Conservation (phyloP, 2,888 invertebrate genomes). For the Napeogenes inachia region DNA sequence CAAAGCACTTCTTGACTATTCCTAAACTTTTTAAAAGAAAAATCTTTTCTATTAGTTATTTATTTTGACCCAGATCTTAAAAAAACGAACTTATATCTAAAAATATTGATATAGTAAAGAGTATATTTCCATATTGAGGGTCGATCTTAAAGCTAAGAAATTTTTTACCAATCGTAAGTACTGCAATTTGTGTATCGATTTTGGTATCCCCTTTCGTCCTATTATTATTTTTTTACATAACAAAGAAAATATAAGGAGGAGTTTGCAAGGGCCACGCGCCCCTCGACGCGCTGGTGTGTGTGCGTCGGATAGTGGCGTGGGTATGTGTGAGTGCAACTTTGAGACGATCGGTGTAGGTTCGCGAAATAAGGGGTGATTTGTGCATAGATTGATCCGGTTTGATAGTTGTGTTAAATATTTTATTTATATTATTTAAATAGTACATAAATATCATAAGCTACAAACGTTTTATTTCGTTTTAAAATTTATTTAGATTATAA, state of each 20-base stretch:
- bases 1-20: too few species aligned
- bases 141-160: slow-evolving; percentile 12
- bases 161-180: slow-evolving; percentile 44
- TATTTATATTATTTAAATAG: slow-evolving; percentile 20
- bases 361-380: slow-evolving; percentile 68
- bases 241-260: slow-evolving; percentile 77
- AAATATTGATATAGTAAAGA: too few species aligned
- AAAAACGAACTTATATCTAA: too few species aligned
- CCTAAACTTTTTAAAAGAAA: too few species aligned
- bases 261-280: slow-evolving; percentile 68
- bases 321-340: slow-evolving; percentile 53
- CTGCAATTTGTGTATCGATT: slow-evolving; percentile 70
- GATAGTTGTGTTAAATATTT: slow-evolving; percentile 32
- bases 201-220: slow-evolving; percentile 70
- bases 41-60: too few species aligned
- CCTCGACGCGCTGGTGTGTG: slow-evolving; percentile 46
- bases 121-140: too few species aligned
- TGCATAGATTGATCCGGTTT: slow-evolving; percentile 38
- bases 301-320: slow-evolving; percentile 35
- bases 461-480: too few species aligned
- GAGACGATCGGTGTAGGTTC: slow-evolving; percentile 71
- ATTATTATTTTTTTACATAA: slow-evolving; percentile 76
- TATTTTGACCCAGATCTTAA: too few species aligned
- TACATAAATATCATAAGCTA: slow-evolving; percentile 1
- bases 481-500: too few species aligned